These are phyloP conservation scores for Rhamnusium bicolor DNA, from an alignment of 2,888 invertebrate species.

Conservation along the genomic window DNA sequence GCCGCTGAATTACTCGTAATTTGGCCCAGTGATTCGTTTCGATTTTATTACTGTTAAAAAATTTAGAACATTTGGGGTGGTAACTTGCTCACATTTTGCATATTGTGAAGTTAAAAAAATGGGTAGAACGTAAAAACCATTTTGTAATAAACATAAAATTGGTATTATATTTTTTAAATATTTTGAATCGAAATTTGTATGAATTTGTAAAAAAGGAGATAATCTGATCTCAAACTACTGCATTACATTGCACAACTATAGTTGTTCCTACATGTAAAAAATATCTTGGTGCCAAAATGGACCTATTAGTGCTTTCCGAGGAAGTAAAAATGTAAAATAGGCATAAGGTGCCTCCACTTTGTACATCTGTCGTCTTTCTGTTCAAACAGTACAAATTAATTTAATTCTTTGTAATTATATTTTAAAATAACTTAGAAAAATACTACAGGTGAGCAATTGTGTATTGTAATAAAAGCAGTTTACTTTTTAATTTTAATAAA, in stretches of 20 bases:
- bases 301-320: conserved; percentile 42
- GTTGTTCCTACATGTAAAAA: conserved; percentile 55
- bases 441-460: conserved; percentile 44
- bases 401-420: conserved; percentile 36
- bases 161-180: not conserved
- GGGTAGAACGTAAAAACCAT: too few species aligned
- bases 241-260: conserved; percentile 62
- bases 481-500: conserved; percentile 45
- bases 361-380: conserved; percentile 41
- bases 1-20: too few species aligned
- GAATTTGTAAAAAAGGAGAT: conserved; percentile 48
- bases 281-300: conserved; percentile 55
- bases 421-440: conserved; percentile 10
- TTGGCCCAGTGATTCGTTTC: too few species aligned
- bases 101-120: too few species aligned
- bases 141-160: too few species aligned
- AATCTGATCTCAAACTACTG: conserved; percentile 62
- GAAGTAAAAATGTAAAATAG: conserved; percentile 15
- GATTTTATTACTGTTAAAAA: too few species aligned
- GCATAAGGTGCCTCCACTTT: conserved; percentile 25
- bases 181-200: conserved; percentile 18
- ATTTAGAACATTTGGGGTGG: too few species aligned
- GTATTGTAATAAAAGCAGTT: conserved; percentile 50
- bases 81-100: too few species aligned
- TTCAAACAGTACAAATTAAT: conserved; percentile 55